Percentiles rank a stretch among this genome's conserved stretches.
Evolutionary conservation across 2,888 invertebrate species (phyloP).

Genomic region (Sinopyrophorus schimmeli): DNA sequence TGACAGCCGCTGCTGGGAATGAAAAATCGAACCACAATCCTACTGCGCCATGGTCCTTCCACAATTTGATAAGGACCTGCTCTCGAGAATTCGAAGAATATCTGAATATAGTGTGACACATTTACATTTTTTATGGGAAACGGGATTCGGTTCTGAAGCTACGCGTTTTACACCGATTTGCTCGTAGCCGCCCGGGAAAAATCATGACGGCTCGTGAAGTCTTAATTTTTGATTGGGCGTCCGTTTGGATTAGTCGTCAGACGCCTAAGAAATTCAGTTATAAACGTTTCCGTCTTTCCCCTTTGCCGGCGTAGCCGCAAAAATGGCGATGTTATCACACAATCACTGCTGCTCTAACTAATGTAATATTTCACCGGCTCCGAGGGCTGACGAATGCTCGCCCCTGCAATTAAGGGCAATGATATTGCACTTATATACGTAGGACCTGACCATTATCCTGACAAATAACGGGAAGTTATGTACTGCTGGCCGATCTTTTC

Average conservation of each 20-base stretch:
- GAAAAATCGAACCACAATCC: slow-evolving; percentile 47
- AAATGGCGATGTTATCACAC: slow-evolving; percentile 29
- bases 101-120: slow-evolving; percentile 26
- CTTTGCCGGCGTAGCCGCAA: slow-evolving; percentile 17
- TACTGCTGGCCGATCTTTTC: slow-evolving; percentile 29
- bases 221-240: too few relatives aligned
- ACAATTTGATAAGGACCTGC: slow-evolving; percentile 31
- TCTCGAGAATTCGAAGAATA: slow-evolving; percentile 28
- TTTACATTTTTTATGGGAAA: too few relatives aligned
- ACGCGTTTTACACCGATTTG: too few relatives aligned
- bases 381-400: slow-evolving; percentile 40
- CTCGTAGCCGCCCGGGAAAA: too few relatives aligned
- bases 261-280: slow-evolving; percentile 17
- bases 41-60: slow-evolving; percentile 34
- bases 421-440: slow-evolving; percentile 44
- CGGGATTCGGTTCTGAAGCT: too few relatives aligned
- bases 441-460: slow-evolving; percentile 41
- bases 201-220: too few relatives aligned
- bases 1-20: slow-evolving; percentile 50
- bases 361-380: slow-evolving; percentile 36
- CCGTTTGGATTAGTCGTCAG: too few relatives aligned
- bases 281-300: slow-evolving; percentile 16
- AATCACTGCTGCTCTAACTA: slow-evolving; percentile 28
- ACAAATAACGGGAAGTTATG: slow-evolving; percentile 39
- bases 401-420: slow-evolving; percentile 45